Conservation (phyloP, 2,888 invertebrate species). For the Xestia rhomboidea region DNA sequence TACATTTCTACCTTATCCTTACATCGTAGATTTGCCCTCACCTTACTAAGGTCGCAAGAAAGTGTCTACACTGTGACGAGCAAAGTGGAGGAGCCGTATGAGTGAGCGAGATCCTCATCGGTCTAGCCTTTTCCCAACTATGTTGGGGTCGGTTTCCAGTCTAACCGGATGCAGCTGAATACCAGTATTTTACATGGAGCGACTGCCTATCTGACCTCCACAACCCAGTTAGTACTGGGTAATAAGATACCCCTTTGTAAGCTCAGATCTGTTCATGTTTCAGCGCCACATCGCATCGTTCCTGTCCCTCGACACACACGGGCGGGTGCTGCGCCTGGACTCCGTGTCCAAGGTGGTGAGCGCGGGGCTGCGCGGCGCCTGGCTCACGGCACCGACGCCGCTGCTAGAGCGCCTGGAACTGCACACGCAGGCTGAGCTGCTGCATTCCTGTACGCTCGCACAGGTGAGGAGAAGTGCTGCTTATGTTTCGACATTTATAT, state of each 20-base stretch:
- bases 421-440: slow-evolving; percentile 93
- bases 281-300: slow-evolving; percentile 92
- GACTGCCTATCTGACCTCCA: too few species aligned
- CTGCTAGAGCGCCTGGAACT: slow-evolving; percentile 92
- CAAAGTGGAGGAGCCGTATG: not conserved
- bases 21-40: slow-evolving; percentile 5
- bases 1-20: too few species aligned
- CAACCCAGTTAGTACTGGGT: too few species aligned
- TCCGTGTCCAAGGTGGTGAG: slow-evolving; percentile 94
- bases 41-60: not conserved
- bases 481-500: not conserved
- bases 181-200: too few species aligned
- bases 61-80: not conserved
- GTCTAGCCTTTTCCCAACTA: too few species aligned
- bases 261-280: not conserved
- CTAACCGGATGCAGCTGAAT: too few species aligned
- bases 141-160: too few species aligned
- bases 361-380: slow-evolving; percentile 93
- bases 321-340: slow-evolving; percentile 94
- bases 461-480: slow-evolving; percentile 45
- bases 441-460: slow-evolving; percentile 73
- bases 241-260: too few species aligned
- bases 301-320: slow-evolving; percentile 93
- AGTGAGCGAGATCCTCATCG: not conserved
- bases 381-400: slow-evolving; percentile 93